These are phyloP conservation scores for Oxytorus armatus DNA, from an alignment of 2,888 invertebrate genomes.

Conservation along the genomic window DNA sequence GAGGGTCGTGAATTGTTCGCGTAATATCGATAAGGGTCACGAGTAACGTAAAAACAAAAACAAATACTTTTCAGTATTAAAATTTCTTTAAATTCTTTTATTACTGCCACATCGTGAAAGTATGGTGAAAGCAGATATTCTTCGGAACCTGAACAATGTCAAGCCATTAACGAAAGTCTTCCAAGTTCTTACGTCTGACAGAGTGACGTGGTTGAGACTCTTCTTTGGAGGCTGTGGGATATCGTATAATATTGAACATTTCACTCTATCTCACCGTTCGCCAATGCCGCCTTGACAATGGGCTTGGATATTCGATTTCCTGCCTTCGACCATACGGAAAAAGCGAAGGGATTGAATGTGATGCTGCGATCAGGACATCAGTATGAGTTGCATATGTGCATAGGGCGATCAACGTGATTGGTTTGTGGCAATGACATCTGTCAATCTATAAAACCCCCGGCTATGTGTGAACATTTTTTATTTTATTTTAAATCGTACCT, in stretches of 20 bases:
- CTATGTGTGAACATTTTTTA: constrained; percentile 41
- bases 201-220: background rate
- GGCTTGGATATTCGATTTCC: constrained; percentile 64
- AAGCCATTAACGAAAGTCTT: background rate
- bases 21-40: constrained; percentile 44
- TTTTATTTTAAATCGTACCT: constrained; percentile 25
- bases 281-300: constrained; percentile 42
- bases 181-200: constrained; percentile 5
- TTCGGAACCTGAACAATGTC: background rate
- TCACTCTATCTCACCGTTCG: background rate
- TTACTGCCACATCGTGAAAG: background rate
- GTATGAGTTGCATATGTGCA: constrained; percentile 51
- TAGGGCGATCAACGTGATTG: constrained; percentile 66
- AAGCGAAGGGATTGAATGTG: constrained; percentile 60
- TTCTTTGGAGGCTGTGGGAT: constrained; percentile 3
- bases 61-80: background rate
- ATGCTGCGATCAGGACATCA: constrained; percentile 53
- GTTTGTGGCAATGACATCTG: constrained; percentile 67
- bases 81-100: background rate
- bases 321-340: constrained; percentile 56
- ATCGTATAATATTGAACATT: constrained; percentile 52
- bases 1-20: constrained; percentile 34
- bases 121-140: background rate
- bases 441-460: constrained; percentile 28
- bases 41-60: background rate